A percentile compares a stretch with the other conserved stretches of the same genome.
Conservation (phyloP, 64 coral and sea anemone species). For the Montipora sp. region DNA sequence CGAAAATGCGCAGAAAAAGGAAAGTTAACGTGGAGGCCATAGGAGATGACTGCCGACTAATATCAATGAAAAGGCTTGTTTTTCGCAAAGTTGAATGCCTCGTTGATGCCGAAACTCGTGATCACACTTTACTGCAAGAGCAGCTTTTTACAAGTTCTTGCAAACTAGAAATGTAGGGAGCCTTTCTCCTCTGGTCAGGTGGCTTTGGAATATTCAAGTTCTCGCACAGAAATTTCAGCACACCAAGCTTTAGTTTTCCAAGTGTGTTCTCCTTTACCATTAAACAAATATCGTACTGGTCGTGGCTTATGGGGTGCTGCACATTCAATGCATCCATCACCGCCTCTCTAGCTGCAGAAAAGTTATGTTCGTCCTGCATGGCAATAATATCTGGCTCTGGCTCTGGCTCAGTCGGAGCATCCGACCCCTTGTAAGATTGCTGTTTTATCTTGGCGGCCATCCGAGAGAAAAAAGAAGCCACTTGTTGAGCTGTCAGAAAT, state of each 20-base stretch:
- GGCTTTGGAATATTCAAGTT: slow-evolving; percentile 17
- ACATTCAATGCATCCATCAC: slow-evolving; percentile 19
- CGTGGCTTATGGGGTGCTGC: slow-evolving; percentile 22
- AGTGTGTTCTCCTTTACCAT: slow-evolving; percentile 47
- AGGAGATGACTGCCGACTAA: too few species aligned
- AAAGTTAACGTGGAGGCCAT: too few species aligned
- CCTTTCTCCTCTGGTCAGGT: slow-evolving; percentile 30
- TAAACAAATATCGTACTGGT: slow-evolving; percentile 49
- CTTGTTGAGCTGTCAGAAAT: slow-evolving; percentile 57
- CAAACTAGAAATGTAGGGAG: slow-evolving; percentile 3
- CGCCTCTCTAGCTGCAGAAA: slow-evolving; percentile 25
- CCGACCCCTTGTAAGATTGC: background rate
- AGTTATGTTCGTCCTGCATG: slow-evolving; percentile 48
- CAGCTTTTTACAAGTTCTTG: background rate
- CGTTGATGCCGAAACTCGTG: too few species aligned
- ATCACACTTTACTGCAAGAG: background rate
- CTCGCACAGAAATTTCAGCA: slow-evolving; percentile 51
- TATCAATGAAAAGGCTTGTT: too few species aligned
- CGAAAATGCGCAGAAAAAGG: too few species aligned
- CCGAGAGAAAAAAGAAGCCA: slow-evolving; percentile 38
- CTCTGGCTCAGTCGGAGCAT: background rate
- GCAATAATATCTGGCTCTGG: slow-evolving; percentile 3
- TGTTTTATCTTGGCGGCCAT: slow-evolving; percentile 41
- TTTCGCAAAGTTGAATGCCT: too few species aligned
- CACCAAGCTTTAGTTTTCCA: slow-evolving; percentile 12